Base-by-base conservation (phyloP, 2,888 invertebrate genomes). In the Strigamia transsilvanica region DNA sequence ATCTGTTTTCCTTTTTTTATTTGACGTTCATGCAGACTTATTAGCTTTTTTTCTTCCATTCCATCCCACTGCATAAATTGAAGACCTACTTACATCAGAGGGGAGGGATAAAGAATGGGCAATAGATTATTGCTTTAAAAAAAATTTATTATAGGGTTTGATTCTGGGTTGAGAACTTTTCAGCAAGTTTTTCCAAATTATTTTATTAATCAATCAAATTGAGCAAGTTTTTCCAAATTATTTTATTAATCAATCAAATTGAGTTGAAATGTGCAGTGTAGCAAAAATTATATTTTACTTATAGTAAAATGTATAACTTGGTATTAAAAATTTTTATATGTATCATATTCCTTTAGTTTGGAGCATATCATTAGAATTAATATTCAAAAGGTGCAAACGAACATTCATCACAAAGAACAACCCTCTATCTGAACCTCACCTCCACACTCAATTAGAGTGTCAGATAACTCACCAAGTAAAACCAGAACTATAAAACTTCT, bases 401-500 rank as follows among this genome's bases (percentile, higher is more conserved):
- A 27, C 32, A 73, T 73, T 32, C 27, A 73, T 73, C 73, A 73
- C n/a, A 10, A 27, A 73, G 73, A 73, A 73, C 73, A 73, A 27
- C 73, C 73, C 73, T 73, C 73, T 73, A 73, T 73, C 23, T 73
- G 73, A 73, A 73, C 73, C 73, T 73, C 73, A 73, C 73, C 73
- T 73, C 73, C 73, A 73, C 73, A 73, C 73, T 27, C 73, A 73
- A 73, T 73, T 73, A 73, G 73, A 73, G 73, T 73, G 73, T 73
- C 73, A 73, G 73, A 73, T 73, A 73, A 73, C 73, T 73, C 73
- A 73, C 73, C 27, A 73, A n/a, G 73, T 32, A 73, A 73, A 73
- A 73, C 73, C 73, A 73, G 73, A 73, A 73, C 73, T 73, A 73
- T 73, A 73, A 73, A 73, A 73, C 73, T 73, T 73, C 73, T n/a